A percentile compares a stretch with the other conserved stretches of the same genome.
Conservation (phyloP, 2,797 vertebrate species). For the Champsocephalus esox region DNA sequence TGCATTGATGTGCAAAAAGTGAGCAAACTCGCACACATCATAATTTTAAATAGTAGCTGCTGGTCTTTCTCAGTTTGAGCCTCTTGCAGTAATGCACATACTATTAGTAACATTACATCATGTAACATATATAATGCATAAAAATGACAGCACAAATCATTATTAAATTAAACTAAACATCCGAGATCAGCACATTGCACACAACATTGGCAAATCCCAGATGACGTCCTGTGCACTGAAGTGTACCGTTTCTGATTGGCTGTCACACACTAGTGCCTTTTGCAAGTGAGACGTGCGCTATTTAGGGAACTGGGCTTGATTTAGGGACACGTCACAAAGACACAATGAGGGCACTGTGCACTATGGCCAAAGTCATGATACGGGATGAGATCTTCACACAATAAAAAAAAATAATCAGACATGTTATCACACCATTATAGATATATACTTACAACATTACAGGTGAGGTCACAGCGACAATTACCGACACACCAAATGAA, state of each 20-base stretch:
- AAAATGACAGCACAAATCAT: constrained; percentile 40
- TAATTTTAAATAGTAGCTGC: constrained; percentile 7
- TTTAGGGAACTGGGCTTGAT: constrained; percentile 49
- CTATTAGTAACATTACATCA: constrained; percentile 15
- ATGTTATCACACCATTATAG: constrained; percentile 5
- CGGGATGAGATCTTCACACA: constrained; percentile 21
- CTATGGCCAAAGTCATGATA: constrained; percentile 27
- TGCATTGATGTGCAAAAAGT: neutral
- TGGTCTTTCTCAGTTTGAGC: constrained; percentile 31
- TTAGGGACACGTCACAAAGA: constrained; percentile 39
- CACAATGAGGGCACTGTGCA: constrained; percentile 44
- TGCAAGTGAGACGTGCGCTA: constrained; percentile 44
- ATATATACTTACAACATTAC: constrained; percentile 62
- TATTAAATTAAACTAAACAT: constrained; percentile 49
- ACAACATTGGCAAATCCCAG: constrained; percentile 45
- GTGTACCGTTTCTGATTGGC: constrained; percentile 69
- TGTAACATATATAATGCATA: constrained; percentile 53
- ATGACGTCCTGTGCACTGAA: constrained; percentile 53
- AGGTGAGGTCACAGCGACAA: constrained; percentile 40
- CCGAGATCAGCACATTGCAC: constrained; percentile 55
- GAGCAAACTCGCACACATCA: constrained; percentile 16
- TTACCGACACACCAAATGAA: constrained; percentile 19
- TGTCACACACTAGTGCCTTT: constrained; percentile 59
- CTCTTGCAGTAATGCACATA: constrained; percentile 9
- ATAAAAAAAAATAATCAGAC: constrained; percentile 2